Evolutionary conservation across 1,140 invertebrate genomes (phyloP).

Genomic region (Oryzaephilus surinamensis): DNA sequence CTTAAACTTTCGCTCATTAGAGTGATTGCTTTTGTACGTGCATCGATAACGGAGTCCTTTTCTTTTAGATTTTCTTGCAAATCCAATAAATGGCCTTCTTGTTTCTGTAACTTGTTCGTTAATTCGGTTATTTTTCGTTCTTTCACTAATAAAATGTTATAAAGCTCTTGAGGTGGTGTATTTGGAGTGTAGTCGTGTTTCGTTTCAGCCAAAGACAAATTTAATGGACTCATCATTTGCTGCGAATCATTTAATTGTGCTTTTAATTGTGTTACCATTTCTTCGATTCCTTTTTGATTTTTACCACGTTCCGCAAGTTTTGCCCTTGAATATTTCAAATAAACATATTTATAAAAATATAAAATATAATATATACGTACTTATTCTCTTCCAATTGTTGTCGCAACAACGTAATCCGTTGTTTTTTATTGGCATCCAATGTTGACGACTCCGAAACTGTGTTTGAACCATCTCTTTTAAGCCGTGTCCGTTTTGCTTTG

Average conservation of each 20-base stretch:
- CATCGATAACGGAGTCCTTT: constrained; percentile 76
- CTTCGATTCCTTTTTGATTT: constrained; percentile 37
- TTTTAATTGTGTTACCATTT: constrained; percentile 37
- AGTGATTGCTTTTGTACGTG: constrained; percentile 70
- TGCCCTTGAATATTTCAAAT: too few relatives aligned
- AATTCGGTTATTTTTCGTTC: constrained; percentile 40
- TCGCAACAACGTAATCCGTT: constrained; percentile 39
- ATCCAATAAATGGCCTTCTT: constrained; percentile 54
- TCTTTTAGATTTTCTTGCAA: constrained; percentile 71
- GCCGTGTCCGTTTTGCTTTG: constrained; percentile 19
- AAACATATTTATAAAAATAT: too few relatives aligned
- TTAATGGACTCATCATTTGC: constrained; percentile 30
- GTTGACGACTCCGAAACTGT: constrained; percentile 10
- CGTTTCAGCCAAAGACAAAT: constrained; percentile 26
- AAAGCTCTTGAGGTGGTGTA: constrained; percentile 28
- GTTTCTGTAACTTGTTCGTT: constrained; percentile 45
- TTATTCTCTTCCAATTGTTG: constrained; percentile 42
- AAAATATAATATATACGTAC: constrained; percentile 25
- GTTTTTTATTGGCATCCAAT: constrained; percentile 34
- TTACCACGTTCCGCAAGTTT: constrained; percentile 37
- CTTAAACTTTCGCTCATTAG: constrained; percentile 64
- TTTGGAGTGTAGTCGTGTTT: constrained; percentile 30
- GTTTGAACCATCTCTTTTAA: constrained; percentile 20
- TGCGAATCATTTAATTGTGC: constrained; percentile 37
- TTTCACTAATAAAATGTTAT: constrained; percentile 36